These are phyloP conservation scores for Tiliacea citrago DNA, from an alignment of 2,888 invertebrate species.

Conservation along the genomic window DNA sequence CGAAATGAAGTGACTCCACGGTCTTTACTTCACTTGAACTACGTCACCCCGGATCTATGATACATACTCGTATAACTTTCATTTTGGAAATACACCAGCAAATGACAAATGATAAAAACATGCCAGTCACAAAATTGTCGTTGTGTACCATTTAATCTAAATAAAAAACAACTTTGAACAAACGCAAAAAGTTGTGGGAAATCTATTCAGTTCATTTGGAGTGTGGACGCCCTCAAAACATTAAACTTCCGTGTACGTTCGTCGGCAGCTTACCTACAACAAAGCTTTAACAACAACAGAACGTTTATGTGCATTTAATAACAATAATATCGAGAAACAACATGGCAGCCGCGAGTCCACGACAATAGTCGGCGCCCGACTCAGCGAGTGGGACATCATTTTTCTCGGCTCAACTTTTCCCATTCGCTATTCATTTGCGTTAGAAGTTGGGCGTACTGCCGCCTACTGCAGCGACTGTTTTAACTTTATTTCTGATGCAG, in stretches of 20 bases:
- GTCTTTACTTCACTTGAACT: conserved; percentile 71
- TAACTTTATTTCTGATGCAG: conserved; percentile 91
- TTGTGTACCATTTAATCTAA: conserved; percentile 41
- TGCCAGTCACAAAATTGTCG: neutral
- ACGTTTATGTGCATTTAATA: conserved; percentile 82
- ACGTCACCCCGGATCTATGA: conserved; percentile 20
- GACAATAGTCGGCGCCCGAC: conserved; percentile 80
- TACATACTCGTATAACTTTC: conserved; percentile 4
- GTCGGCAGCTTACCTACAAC: conserved; percentile 56
- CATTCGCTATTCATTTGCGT: conserved; percentile 91
- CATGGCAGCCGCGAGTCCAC: conserved; percentile 74
- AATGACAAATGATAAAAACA: conserved; percentile 14
- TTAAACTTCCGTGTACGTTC: conserved; percentile 49
- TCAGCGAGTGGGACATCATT: conserved; percentile 88
- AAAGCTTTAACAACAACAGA: conserved; percentile 69
- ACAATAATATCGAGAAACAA: conserved; percentile 85
- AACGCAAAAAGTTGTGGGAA: conserved; percentile 51
- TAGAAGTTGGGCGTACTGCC: conserved; percentile 88
- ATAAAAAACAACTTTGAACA: conserved; percentile 51
- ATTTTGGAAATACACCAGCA: conserved; percentile 10
- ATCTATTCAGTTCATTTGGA: conserved; percentile 58
- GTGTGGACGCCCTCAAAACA: conserved; percentile 53
- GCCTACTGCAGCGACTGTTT: conserved; percentile 90
- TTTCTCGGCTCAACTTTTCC: conserved; percentile 90
- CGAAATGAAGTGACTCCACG: conserved; percentile 79